Percentiles rank a stretch among this genome's conserved stretches.
Evolutionary conservation across 2,888 invertebrate genomes (phyloP).

Genomic region (Parnassius apollo): DNA sequence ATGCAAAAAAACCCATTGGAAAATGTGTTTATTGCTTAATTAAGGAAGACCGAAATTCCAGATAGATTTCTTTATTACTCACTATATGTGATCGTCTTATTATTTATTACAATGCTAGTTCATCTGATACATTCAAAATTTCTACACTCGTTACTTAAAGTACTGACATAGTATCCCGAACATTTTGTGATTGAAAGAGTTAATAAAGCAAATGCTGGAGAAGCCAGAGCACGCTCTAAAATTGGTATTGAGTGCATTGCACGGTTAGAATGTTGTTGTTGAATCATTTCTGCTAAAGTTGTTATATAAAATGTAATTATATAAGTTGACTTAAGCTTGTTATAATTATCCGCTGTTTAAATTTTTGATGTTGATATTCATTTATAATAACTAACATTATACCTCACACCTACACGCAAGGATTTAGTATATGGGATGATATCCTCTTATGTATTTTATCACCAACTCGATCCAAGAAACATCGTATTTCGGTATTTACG

Average conservation of each 20-base stretch:
- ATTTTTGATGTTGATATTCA: too few species aligned
- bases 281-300: neutral
- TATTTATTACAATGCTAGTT: constrained; percentile 31
- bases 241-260: constrained; percentile 30
- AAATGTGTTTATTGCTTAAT: too few species aligned
- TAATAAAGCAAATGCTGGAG: constrained; percentile 74
- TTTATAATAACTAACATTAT: too few species aligned
- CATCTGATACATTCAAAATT: constrained; percentile 40
- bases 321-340: too few species aligned
- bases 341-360: too few species aligned
- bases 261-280: neutral
- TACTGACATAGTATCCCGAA: constrained; percentile 50
- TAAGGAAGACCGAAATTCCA: constrained; percentile 4
- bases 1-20: too few species aligned
- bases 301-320: too few species aligned
- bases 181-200: constrained; percentile 61
- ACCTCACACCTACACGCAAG: too few species aligned
- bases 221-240: constrained; percentile 63
- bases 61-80: constrained; percentile 22
- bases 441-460: too few species aligned
- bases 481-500: too few species aligned
- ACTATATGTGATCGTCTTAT: constrained; percentile 25
- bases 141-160: constrained; percentile 37
- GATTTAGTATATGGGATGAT: too few species aligned
- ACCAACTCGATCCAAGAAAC: too few species aligned